Conservation (phyloP, 2,113 vertebrate species). For the Paedocypris sp. region DNA sequence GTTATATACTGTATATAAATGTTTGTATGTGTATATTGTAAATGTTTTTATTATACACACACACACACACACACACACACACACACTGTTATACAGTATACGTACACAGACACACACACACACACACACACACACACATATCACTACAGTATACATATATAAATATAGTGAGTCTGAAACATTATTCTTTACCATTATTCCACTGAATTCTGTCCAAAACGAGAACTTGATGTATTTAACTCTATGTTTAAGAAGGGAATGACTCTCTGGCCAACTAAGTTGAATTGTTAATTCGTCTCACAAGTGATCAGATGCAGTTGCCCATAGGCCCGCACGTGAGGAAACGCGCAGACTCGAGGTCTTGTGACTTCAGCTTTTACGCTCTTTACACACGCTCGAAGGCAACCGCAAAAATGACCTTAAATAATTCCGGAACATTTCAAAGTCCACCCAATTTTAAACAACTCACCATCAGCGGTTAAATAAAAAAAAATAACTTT, state of each 20-base stretch:
- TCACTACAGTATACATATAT: background rate
- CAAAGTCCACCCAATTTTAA: no score
- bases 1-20: no score
- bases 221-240: no score
- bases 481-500: no score
- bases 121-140: no score
- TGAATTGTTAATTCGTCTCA: constrained; percentile 29
- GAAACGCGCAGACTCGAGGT: constrained; percentile 17
- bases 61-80: no score
- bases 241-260: background rate
- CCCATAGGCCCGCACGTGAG: constrained; percentile 26
- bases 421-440: background rate
- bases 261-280: background rate
- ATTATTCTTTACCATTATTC: background rate
- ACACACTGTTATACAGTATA: no score
- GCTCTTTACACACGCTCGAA: background rate
- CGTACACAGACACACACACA: no score
- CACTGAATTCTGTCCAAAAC: background rate
- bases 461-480: no score
- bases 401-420: background rate
- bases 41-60: no score
- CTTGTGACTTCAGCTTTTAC: constrained; percentile 27
- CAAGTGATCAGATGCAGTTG: constrained; percentile 33
- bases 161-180: background rate
- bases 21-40: no score